Evolutionary conservation across 2,113 vertebrate genomes (phyloP), one percentile per base, ranked within the genome.

Genomic region (Crotalus horridus): DNA sequence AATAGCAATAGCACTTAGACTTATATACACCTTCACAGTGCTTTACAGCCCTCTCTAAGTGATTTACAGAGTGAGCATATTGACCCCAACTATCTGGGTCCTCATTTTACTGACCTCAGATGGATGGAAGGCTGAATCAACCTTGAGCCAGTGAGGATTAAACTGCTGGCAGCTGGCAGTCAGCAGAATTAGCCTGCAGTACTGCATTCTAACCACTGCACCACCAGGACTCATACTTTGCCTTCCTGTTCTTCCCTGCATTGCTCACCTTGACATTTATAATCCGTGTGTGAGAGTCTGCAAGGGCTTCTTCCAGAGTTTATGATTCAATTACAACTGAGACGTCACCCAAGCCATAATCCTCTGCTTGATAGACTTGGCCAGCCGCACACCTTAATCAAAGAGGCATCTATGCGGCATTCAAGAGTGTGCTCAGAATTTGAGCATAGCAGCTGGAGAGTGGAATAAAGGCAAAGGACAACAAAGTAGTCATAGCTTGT

Each of bases 241-340:
- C 23, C 48, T 87, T 88, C 46, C 9, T 29, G 87, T 74, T 92
- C 13, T 89, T 33, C 21, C 11, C 54, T 74, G 4, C n/a, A 89
- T 88, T 55, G 33, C 55, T 24, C 43, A 8, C 87, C 46, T 33
- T 53, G 88, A 74, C 56, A 89, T 88, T 55, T 92, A 88, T 88
- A 43, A 74, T 51, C 87, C 15, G 2, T 55, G 21, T 55, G 43
- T 9, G 48, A 74, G 33, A 10, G 48, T 43, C 54, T 74, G 61
- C 10, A 46, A 74, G 51, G 59, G 15, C 29, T 92, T 92, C 51
- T 61, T 81, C 17, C 17, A 51, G 88, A 81, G 51, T 92, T 89
- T 92, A 92, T 88, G 87, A 92, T 92, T 89, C 59, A 46, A 29
- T 92, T 89, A 92, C 91, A 87, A 56, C 69, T 74, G 87, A 89